Conservation (phyloP, 2,888 invertebrate species). For the Anorthoa munda region DNA sequence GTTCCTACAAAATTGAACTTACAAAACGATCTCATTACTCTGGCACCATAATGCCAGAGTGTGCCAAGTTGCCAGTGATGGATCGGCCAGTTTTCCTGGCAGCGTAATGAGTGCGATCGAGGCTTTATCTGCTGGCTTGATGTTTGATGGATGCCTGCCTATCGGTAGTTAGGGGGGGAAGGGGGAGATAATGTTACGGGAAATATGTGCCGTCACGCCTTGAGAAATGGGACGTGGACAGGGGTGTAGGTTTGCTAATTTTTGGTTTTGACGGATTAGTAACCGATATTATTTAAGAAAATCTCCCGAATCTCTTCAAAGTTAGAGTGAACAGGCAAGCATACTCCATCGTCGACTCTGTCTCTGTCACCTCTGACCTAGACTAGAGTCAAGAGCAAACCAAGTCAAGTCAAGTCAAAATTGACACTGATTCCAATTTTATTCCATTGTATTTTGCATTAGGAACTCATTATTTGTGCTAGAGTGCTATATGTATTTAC, state of each 20-base stretch:
- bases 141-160: conserved; percentile 66
- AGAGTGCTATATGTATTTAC: neutral
- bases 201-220: conserved; percentile 56
- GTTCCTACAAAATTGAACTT: conserved; percentile 48
- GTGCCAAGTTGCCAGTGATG: conserved; percentile 59
- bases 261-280: neutral
- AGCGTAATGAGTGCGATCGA: conserved; percentile 69
- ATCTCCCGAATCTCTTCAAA: too few relatives aligned
- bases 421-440: neutral
- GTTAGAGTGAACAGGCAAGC: too few relatives aligned
- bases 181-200: conserved; percentile 56
- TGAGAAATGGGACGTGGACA: neutral
- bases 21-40: conserved; percentile 65
- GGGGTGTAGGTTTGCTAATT: neutral
- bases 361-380: too few relatives aligned
- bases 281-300: neutral
- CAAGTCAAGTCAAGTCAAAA: too few relatives aligned
- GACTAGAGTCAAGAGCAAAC: too few relatives aligned
- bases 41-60: conserved; percentile 56
- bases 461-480: neutral
- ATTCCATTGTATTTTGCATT: neutral
- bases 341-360: too few relatives aligned
- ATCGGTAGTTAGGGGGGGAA: conserved; percentile 56
- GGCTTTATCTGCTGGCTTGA: conserved; percentile 66
- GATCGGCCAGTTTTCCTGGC: conserved; percentile 67